Base-by-base conservation (phyloP, 2,888 invertebrate species). In the Coelogynopora nodosa region DNA sequence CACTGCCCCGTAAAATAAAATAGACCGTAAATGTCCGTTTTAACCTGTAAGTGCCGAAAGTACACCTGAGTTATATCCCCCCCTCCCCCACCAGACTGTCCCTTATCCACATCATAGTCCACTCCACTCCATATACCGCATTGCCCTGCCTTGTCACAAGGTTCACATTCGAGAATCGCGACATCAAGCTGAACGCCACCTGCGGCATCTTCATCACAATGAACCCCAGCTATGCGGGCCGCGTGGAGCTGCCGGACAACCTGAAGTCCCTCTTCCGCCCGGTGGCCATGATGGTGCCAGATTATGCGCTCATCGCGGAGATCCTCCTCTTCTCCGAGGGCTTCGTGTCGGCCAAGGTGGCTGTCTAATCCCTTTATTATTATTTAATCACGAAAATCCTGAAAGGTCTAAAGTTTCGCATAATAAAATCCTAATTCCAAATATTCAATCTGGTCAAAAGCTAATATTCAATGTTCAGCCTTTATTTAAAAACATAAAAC, bases 251-350 rank as follows among this genome's bases (percentile, higher is more conserved):
- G 30, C 92, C 92, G 0, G 92, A 92, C 89, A 92, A 92, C 89
- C 88, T 92, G 87, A 91, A 92, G 89, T 90, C 91, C 0, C 88
- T 92, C 87, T 92, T 92, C 89, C 90, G 92, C 23, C 90, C 90
- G 0, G 91, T 92, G 27, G 91, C 92, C 86, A 92, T 92, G 92
- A 91, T 92, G 91, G 91, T 92, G 0, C 92, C 92, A 0, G 90
- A 92, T 88, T 92, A 91, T 87, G 89, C 90, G 0, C 90, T 90
- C 82, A 92, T 92, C 87, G 91, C 91, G 0, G 92, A 92, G 89
- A 91, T 91, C 88, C 91, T 91, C 90, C 89, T 92, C 67, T 92
- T 92, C 89, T 91, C 91, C 13, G 91, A 91, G 84, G 92, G 91
- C 0, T 92, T 92, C 88, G 89, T 89, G 13, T 90, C 90, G 31